phyloP scores from a whole-genome alignment of 2,113 vertebrate species.

The Poeciliopsis turrubarensis region DNA sequence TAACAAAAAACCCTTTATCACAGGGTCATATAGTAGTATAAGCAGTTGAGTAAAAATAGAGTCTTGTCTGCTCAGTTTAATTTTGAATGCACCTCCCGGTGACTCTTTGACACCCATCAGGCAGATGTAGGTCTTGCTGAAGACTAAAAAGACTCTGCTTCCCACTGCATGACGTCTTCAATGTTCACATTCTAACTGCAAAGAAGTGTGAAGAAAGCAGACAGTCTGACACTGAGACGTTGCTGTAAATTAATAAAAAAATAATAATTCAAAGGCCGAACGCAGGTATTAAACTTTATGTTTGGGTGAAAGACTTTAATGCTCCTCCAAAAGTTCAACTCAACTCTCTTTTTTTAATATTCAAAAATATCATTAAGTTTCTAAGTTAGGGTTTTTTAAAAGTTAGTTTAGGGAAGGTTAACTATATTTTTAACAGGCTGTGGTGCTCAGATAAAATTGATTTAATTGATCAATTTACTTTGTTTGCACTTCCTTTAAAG shows the following conservation, averaged over 20 bases:
- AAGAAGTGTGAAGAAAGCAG: background rate
- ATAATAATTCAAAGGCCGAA: background rate
- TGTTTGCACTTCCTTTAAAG: too few relatives aligned
- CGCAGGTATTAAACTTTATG: too few relatives aligned
- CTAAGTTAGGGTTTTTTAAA: too few relatives aligned
- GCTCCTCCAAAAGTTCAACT: too few relatives aligned
- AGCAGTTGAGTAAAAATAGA: background rate
- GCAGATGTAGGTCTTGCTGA: background rate
- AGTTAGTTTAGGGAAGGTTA: too few relatives aligned
- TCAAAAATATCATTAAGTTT: too few relatives aligned
- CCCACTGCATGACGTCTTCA: background rate
- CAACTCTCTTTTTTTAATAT: too few relatives aligned
- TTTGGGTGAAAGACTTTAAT: too few relatives aligned
- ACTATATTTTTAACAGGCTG: too few relatives aligned
- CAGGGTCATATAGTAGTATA: background rate
- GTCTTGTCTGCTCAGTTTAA: background rate
- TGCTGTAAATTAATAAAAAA: background rate
- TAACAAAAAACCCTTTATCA: background rate
- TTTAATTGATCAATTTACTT: too few relatives aligned
- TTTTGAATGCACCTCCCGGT: background rate
- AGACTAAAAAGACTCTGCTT: background rate
- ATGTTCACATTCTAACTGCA: background rate
- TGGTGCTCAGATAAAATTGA: too few relatives aligned
- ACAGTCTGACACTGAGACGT: background rate
- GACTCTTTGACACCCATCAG: background rate